Conservation (phyloP, 2,888 invertebrate species). For the Dermolepida albohirtum region DNA sequence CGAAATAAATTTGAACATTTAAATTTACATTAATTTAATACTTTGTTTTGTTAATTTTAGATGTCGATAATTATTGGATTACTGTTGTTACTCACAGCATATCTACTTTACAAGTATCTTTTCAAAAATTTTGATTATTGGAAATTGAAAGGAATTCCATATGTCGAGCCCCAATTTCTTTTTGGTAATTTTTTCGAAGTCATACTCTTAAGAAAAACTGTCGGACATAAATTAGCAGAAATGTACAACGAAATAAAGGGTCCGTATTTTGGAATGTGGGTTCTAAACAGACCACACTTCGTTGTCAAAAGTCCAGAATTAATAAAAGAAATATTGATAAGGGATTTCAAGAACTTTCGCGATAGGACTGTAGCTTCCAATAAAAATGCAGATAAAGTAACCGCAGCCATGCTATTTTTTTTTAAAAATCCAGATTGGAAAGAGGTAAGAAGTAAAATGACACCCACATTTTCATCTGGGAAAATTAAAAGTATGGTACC, state of each 20-base stretch:
- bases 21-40: too few species aligned
- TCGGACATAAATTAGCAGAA: conserved; percentile 56
- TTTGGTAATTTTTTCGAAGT: conserved; percentile 64
- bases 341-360: conserved; percentile 66
- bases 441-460: conserved; percentile 66
- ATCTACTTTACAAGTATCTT: conserved; percentile 34
- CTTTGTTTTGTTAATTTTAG: too few species aligned
- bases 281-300: conserved; percentile 66
- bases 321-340: conserved; percentile 65
- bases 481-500: conserved; percentile 69
- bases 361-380: conserved; percentile 65
- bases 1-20: too few species aligned
- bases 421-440: conserved; percentile 69
- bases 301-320: conserved; percentile 65
- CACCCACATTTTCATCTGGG: conserved; percentile 69
- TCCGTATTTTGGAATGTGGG: conserved; percentile 67
- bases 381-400: conserved; percentile 62
- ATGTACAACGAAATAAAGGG: conserved; percentile 55
- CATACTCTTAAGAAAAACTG: conserved; percentile 52
- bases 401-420: conserved; percentile 63
- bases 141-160: conserved; percentile 61
- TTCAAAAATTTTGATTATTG: conserved; percentile 63
- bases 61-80: too few species aligned
- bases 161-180: conserved; percentile 60
- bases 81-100: too few species aligned